Conservation (phyloP, 2,888 invertebrate genomes). For the Pollenia griseotomentosa region DNA sequence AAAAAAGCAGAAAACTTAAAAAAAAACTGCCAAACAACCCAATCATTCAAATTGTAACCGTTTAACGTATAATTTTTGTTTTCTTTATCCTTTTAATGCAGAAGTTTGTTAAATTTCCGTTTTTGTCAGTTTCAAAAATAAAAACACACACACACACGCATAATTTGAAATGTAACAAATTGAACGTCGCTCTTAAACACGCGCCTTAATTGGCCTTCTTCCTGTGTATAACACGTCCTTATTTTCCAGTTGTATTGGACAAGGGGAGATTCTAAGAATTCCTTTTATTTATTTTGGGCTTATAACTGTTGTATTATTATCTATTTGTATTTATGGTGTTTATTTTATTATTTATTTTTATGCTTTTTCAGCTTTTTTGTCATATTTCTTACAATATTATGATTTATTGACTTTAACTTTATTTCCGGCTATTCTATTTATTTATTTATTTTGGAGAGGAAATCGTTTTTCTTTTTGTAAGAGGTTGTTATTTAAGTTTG, state of each 20-base stretch:
- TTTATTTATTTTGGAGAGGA: constrained; percentile 46
- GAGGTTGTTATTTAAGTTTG: constrained; percentile 22
- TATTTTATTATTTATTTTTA: constrained; percentile 60
- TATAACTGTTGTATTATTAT: constrained; percentile 63
- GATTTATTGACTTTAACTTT: constrained; percentile 81
- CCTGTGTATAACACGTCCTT: constrained; percentile 62
- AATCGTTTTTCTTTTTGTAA: constrained; percentile 41
- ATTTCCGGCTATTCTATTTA: constrained; percentile 80
- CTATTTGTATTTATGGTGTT: constrained; percentile 65
- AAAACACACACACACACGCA: neutral
- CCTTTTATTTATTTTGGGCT: constrained; percentile 35
- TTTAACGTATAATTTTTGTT: constrained; percentile 53
- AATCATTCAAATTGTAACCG: constrained; percentile 57
- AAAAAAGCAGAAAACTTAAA: constrained; percentile 38
- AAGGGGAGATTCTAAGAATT: constrained; percentile 53
- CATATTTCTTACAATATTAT: constrained; percentile 75
- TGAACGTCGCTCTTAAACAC: constrained; percentile 83
- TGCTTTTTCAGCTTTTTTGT: constrained; percentile 58
- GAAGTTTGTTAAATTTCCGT: constrained; percentile 61
- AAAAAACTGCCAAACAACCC: constrained; percentile 39
- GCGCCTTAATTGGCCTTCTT: constrained; percentile 79
- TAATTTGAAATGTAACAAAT: constrained; percentile 84
- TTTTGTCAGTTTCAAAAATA: constrained; percentile 75
- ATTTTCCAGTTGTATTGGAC: constrained; percentile 6
- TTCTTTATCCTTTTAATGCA: constrained; percentile 28